These are phyloP conservation scores for Lophotis ruficrista DNA, from an alignment of 2,113 vertebrate genomes.

Conservation along the genomic window DNA sequence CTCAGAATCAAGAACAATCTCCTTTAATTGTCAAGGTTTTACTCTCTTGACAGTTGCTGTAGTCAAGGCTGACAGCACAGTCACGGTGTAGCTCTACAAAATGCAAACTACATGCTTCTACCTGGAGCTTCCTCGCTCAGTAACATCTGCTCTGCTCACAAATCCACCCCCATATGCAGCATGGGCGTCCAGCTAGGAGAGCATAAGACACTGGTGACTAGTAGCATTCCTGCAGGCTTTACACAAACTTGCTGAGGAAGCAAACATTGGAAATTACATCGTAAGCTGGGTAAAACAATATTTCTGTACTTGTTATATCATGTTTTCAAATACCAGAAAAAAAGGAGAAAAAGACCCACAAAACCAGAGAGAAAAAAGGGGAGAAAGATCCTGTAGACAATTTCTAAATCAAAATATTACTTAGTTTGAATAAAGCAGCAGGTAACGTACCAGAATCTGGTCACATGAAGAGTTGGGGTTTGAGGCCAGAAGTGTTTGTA, in stretches of 20 bases:
- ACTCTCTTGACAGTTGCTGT: background rate
- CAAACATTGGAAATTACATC: background rate
- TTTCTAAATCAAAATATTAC: background rate
- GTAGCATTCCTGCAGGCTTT: background rate
- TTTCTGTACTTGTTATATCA: background rate
- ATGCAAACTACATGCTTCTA: background rate
- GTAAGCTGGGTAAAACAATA: fast-evolving
- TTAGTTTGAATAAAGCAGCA: background rate
- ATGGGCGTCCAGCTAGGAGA: background rate
- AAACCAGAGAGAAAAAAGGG: background rate
- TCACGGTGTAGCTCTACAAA: background rate
- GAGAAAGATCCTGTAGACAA: too few species aligned
- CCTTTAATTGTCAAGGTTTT: background rate
- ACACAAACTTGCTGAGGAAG: background rate
- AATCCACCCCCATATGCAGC: background rate
- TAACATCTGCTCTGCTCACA: background rate
- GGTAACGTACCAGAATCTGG: background rate
- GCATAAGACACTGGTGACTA: background rate
- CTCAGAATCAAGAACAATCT: background rate
- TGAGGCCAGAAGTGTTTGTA: background rate
- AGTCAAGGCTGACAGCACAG: background rate
- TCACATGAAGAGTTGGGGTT: background rate
- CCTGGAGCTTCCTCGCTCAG: background rate
- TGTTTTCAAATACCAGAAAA: background rate
- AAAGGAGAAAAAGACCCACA: fast-evolving